Conservation (phyloP, 2,797 vertebrate species). For the Sphaeramia orbicularis region DNA sequence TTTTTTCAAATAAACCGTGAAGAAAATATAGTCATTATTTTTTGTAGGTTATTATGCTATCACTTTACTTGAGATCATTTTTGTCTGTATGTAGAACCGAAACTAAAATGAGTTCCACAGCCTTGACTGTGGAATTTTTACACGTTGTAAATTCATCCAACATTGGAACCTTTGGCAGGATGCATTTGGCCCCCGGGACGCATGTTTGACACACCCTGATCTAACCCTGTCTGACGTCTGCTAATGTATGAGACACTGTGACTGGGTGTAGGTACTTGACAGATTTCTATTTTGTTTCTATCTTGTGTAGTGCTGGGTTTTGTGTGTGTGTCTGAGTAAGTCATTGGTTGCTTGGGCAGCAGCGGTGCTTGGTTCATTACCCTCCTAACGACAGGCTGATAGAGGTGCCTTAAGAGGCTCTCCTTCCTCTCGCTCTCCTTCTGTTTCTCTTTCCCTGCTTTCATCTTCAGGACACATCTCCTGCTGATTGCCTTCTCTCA, state of each 20-base stretch:
- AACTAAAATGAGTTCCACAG: too few species aligned
- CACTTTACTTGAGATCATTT: too few species aligned
- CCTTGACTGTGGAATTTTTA: too few species aligned
- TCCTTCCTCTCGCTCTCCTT: constrained; percentile 62
- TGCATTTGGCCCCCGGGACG: too few species aligned
- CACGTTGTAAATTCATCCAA: too few species aligned
- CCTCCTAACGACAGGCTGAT: constrained; percentile 81
- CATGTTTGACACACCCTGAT: too few species aligned
- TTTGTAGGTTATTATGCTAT: too few species aligned
- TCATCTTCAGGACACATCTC: constrained; percentile 69
- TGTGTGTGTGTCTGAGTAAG: constrained; percentile 49
- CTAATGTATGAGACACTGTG: constrained; percentile 41
- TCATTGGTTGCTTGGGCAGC: constrained; percentile 79
- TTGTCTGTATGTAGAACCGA: too few species aligned
- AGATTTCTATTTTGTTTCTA: constrained; percentile 55
- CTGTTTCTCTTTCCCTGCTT: constrained; percentile 64
- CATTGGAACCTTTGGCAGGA: too few species aligned
- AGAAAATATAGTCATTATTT: too few species aligned
- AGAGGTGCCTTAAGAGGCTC: constrained; percentile 77
- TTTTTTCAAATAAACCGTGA: too few species aligned
- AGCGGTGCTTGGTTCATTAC: constrained; percentile 79
- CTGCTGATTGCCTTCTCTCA: constrained; percentile 73
- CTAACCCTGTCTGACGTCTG: constrained; percentile 40
- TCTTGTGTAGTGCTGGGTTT: constrained; percentile 42
- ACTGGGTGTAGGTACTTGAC: constrained; percentile 30